Evolutionary conservation across 2,113 vertebrate species (phyloP).

Genomic region (Echinops telfairi): DNA sequence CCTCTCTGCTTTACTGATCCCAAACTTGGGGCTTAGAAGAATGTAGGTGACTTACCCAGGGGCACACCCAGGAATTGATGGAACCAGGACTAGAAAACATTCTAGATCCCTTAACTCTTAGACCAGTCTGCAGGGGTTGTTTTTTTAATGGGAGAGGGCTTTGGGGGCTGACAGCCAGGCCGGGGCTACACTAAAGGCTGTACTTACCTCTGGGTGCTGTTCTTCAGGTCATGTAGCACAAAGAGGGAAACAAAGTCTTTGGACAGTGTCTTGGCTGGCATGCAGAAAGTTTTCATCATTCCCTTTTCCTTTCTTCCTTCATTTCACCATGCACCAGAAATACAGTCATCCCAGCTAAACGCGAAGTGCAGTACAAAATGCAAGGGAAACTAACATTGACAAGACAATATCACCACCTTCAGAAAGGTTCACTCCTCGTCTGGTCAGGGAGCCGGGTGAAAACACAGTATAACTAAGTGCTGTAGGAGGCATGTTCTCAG

Average conservation of each 20-base stretch:
- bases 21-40: conserved; percentile 4
- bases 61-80: not conserved
- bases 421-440: not conserved
- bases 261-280: not conserved
- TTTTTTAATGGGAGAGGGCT: no score
- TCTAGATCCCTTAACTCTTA: not conserved
- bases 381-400: not conserved
- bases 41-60: conserved; percentile 23
- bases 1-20: not conserved
- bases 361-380: conserved; percentile 14
- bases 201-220: not conserved
- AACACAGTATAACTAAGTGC: not conserved
- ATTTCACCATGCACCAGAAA: conserved; percentile 51
- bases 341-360: conserved; percentile 30
- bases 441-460: conserved; percentile 8
- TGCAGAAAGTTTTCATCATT: conserved; percentile 21
- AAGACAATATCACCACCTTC: not conserved
- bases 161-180: not conserved
- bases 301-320: not conserved
- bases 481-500: not conserved
- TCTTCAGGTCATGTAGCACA: not conserved
- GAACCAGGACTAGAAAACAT: not conserved
- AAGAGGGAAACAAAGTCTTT: not conserved
- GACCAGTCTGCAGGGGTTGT: not conserved
- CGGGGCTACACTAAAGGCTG: not conserved